Evolutionary conservation across 2,888 invertebrate species (phyloP).

Genomic region (Auanema freiburgensis): DNA sequence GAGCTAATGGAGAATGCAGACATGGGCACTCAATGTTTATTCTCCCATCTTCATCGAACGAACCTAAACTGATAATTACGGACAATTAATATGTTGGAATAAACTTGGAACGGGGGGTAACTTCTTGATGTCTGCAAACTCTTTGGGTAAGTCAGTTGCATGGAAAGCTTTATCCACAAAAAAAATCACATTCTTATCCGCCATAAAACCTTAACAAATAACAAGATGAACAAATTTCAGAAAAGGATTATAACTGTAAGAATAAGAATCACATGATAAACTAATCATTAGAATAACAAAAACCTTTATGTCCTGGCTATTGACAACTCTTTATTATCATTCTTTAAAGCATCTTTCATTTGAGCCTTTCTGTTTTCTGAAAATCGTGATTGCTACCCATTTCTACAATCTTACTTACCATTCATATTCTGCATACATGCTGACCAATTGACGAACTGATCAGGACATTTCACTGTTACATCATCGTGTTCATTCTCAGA

Average conservation of each 20-base stretch:
- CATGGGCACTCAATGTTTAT: conserved; percentile 37
- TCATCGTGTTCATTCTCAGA: conserved; percentile 31
- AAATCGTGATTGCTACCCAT: too few relatives aligned
- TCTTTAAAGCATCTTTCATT: background rate
- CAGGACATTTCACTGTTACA: conserved; percentile 34
- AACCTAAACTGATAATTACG: conserved; percentile 22
- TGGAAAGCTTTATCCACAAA: conserved; percentile 1
- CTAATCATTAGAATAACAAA: too few relatives aligned
- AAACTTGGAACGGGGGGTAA: too few relatives aligned
- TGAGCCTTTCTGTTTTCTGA: conserved; percentile 1
- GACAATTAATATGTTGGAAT: background rate
- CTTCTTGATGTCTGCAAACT: background rate
- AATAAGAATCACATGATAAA: too few relatives aligned
- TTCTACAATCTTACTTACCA: conserved; percentile 19
- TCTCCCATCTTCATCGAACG: conserved; percentile 31
- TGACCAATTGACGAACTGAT: conserved; percentile 43
- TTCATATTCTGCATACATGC: conserved; percentile 46
- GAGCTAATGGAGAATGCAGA: conserved; percentile 35
- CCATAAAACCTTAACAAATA: too few relatives aligned
- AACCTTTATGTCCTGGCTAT: too few relatives aligned
- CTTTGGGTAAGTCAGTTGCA: background rate
- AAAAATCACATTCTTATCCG: background rate
- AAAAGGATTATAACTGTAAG: too few relatives aligned
- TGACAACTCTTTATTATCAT: too few relatives aligned
- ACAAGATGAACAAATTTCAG: too few relatives aligned